Percentiles rank a stretch among this genome's conserved stretches.
Conservation (phyloP, 1,140 invertebrate species). For the Hirudo medicinalis region DNA sequence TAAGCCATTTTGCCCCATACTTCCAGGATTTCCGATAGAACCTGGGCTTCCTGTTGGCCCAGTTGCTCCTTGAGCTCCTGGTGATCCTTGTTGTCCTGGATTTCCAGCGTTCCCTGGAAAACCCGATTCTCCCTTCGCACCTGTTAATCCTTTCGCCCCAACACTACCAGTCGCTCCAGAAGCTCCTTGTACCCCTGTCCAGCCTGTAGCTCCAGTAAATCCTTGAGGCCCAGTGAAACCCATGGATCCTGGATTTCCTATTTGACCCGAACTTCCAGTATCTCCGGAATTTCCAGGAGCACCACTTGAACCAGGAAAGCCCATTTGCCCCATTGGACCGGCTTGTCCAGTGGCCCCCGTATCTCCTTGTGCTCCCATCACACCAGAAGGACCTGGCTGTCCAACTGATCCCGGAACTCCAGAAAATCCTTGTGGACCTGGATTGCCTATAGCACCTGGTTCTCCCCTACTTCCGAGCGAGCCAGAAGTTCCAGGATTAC, state of each 20-base stretch:
- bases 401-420: not conserved
- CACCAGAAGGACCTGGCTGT: not conserved
- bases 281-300: constrained; percentile 1
- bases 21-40: constrained; percentile 30
- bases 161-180: constrained; percentile 10
- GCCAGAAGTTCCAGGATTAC: constrained; percentile 1
- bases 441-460: constrained; percentile 1
- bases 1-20: constrained; percentile 3
- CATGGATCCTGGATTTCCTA: not conserved
- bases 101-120: constrained; percentile 10
- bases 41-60: not conserved
- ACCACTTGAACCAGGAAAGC: constrained; percentile 13
- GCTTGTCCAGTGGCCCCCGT: constrained; percentile 9
- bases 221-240: constrained; percentile 10
- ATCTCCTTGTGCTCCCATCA: constrained; percentile 13
- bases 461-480: not conserved
- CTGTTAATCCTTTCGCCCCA: not conserved
- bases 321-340: constrained; percentile 10
- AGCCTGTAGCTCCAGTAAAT: constrained; percentile 7
- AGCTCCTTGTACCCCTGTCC: constrained; percentile 7
- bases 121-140: not conserved
- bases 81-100: constrained; percentile 12
- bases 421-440: constrained; percentile 10
- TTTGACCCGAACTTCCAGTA: constrained; percentile 8
- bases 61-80: constrained; percentile 4